Conservation (phyloP, 2,797 vertebrate species). For the Xenentodon cancila region DNA sequence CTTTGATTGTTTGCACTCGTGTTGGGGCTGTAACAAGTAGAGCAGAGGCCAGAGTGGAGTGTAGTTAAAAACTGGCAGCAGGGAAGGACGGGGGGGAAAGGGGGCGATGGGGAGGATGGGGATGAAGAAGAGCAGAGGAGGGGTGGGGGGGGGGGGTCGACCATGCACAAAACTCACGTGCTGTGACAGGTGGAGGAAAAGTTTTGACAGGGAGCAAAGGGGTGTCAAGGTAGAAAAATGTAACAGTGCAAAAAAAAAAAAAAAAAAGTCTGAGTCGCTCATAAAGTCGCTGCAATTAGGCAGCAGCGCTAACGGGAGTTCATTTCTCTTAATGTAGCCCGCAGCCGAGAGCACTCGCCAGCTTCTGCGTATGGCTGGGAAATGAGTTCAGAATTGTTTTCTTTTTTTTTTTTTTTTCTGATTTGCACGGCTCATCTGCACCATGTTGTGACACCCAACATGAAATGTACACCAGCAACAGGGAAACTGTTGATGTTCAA, state of each 20-base stretch:
- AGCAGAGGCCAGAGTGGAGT: constrained; percentile 94
- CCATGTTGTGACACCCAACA: constrained; percentile 39
- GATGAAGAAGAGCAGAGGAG: constrained; percentile 21
- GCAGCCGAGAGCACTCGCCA: constrained; percentile 30
- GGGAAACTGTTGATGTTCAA: background rate
- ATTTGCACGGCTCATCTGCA: constrained; percentile 58
- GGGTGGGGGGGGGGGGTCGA: constrained; percentile 3
- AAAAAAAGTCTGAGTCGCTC: constrained; percentile 23
- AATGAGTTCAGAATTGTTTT: constrained; percentile 41
- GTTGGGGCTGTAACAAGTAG: constrained; percentile 95
- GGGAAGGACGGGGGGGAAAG: constrained; percentile 65
- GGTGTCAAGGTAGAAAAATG: constrained; percentile 54
- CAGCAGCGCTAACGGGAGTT: constrained; percentile 64
- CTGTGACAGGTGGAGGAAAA: constrained; percentile 77
- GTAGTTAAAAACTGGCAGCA: constrained; percentile 92
- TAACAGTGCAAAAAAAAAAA: constrained; percentile 1
- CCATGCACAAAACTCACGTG: constrained; percentile 39
- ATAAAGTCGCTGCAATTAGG: constrained; percentile 54
- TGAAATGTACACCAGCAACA: constrained; percentile 18
- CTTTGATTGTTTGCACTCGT: constrained; percentile 96
- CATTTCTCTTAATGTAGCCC: constrained; percentile 64
- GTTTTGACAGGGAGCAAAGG: constrained; percentile 77
- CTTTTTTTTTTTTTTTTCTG: constrained; percentile 2
- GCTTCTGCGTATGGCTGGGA: constrained; percentile 48
- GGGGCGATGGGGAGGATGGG: constrained; percentile 45